Evolutionary conservation across 2,797 vertebrate genomes (phyloP).

Genomic region (Cynodonichthys magdalenae): DNA sequence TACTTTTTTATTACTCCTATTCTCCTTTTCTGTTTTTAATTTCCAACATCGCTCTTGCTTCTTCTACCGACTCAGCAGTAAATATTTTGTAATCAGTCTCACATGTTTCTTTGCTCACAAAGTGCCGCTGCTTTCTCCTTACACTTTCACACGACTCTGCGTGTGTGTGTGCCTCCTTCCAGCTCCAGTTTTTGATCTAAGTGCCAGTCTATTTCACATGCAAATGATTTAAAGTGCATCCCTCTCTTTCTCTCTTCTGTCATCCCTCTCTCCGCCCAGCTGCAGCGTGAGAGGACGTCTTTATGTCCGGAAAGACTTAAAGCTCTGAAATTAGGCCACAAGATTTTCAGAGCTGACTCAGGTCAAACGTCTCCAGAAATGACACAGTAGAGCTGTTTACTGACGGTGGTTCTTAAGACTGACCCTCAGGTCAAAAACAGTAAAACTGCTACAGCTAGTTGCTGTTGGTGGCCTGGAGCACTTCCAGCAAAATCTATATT

Average conservation of each 20-base stretch:
- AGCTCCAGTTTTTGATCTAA: constrained; percentile 56
- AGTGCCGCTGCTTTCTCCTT: constrained; percentile 37
- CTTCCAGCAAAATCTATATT: no score
- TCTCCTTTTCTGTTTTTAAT: not conserved
- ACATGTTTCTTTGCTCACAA: constrained; percentile 44
- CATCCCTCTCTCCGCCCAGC: constrained; percentile 50
- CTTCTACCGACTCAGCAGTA: constrained; percentile 41
- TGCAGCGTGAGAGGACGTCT: constrained; percentile 48
- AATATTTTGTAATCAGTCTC: constrained; percentile 53
- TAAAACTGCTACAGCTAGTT: no score
- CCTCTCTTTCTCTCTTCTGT: constrained; percentile 25
- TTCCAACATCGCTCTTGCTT: not conserved
- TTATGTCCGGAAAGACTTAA: constrained; percentile 24
- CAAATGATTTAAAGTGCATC: constrained; percentile 58
- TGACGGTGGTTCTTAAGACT: not conserved
- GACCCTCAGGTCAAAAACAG: not conserved
- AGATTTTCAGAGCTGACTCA: constrained; percentile 4
- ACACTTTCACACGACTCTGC: constrained; percentile 21
- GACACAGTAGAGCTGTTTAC: not conserved
- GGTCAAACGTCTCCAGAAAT: constrained; percentile 17
- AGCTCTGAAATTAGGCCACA: not conserved
- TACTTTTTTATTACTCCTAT: not conserved
- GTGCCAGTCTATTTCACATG: constrained; percentile 68
- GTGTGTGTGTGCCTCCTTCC: constrained; percentile 19
- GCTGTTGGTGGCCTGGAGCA: no score